phyloP scores from a whole-genome alignment of 2,888 invertebrate genomes.

The Zaprionus bogoriensis region DNA sequence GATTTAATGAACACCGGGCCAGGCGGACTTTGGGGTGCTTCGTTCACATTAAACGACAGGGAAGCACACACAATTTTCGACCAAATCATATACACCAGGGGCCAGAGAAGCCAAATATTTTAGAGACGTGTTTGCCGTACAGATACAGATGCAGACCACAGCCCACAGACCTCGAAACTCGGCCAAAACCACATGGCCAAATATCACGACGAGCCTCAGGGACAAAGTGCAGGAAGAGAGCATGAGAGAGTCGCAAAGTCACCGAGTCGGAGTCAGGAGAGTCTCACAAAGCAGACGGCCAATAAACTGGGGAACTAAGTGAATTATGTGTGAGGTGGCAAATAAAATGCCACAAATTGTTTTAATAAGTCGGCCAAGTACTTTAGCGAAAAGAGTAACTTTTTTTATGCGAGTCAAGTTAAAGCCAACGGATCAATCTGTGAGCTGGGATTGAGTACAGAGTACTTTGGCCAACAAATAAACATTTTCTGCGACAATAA shows the following conservation, averaged over 20 bases:
- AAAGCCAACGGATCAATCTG: conserved; percentile 5
- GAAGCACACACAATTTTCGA: conserved; percentile 43
- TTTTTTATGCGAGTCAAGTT: conserved; percentile 4
- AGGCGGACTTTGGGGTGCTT: not conserved
- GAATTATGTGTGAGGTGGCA: conserved; percentile 44
- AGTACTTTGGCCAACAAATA: not conserved
- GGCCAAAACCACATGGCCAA: conserved; percentile 42
- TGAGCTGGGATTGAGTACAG: not conserved
- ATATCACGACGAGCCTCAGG: conserved; percentile 48
- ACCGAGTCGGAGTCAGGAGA: not conserved
- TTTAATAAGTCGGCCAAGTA: conserved; percentile 25
- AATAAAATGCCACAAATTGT: conserved; percentile 61
- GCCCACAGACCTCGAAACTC: not conserved
- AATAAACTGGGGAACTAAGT: conserved; percentile 49
- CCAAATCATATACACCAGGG: conserved; percentile 48
- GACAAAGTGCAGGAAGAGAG: conserved; percentile 4
- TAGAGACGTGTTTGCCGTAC: conserved; percentile 32
- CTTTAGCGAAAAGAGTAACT: conserved; percentile 9
- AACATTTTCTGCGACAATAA: not conserved
- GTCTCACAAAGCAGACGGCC: conserved; percentile 16
- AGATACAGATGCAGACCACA: conserved; percentile 1
- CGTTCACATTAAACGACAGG: conserved; percentile 8
- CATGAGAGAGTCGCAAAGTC: not conserved
- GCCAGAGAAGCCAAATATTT: conserved; percentile 32
- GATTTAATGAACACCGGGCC: conserved; percentile 48